Evolutionary conservation across 2,797 vertebrate species (phyloP).

Genomic region (Onychomys torridus): DNA sequence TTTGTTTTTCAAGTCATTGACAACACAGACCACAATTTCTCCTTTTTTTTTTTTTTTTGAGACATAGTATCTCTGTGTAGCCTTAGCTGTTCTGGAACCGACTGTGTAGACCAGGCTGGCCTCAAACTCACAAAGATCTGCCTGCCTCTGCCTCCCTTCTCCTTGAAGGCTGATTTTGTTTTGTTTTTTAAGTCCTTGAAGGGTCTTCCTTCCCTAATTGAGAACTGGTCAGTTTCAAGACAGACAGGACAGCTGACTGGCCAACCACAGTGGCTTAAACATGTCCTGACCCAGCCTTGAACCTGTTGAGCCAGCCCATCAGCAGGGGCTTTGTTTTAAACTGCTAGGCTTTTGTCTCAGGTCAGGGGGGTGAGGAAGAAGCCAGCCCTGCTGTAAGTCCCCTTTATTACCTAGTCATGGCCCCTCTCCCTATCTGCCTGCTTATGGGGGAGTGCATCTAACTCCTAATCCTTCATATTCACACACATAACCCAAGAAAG

Average conservation of each 20-base stretch:
- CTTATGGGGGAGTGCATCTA: neutral
- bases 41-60: no score
- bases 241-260: neutral
- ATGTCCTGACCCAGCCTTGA: neutral
- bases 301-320: neutral
- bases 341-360: neutral
- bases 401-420: neutral
- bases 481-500: neutral
- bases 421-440: no score
- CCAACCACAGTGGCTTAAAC: neutral
- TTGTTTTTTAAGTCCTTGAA: neutral
- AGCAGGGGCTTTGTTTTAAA: neutral
- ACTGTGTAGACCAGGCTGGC: no score
- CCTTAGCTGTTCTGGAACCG: no score
- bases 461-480: neutral
- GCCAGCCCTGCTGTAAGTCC: neutral
- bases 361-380: no score
- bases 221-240: neutral
- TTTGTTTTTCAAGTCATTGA: no score
- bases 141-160: neutral
- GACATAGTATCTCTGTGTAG: no score
- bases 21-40: no score
- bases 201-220: neutral
- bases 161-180: neutral
- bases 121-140: no score